Evolutionary conservation across 23 tunicate species (phyloP).

Genomic region (Corella eumyota): DNA sequence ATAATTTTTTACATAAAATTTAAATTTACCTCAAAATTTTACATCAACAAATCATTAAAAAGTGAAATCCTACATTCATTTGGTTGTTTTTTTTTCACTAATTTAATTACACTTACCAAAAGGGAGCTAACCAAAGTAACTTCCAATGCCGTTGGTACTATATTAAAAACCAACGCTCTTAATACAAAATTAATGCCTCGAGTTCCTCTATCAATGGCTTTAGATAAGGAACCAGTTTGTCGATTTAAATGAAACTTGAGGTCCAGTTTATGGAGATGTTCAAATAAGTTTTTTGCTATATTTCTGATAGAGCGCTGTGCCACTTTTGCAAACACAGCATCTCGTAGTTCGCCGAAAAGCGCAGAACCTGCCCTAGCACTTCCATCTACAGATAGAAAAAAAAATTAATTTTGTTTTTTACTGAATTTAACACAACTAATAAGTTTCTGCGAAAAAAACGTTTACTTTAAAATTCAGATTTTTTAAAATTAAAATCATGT

Average conservation of each 20-base stretch:
- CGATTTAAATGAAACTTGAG: conserved; percentile 71
- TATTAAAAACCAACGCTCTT: conserved; percentile 86
- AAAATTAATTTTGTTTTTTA: neutral
- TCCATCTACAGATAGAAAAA: conserved; percentile 27
- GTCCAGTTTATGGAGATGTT: conserved; percentile 74
- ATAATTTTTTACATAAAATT: neutral
- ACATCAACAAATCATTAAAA: neutral
- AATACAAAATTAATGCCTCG: conserved; percentile 76
- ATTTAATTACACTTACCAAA: conserved; percentile 20
- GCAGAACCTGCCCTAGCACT: conserved; percentile 50
- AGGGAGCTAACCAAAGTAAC: conserved; percentile 71
- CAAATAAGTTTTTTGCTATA: conserved; percentile 63
- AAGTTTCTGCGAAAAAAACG: neutral
- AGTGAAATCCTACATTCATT: neutral
- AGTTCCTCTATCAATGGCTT: conserved; percentile 89
- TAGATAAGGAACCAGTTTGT: conserved; percentile 64
- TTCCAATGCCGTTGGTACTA: conserved; percentile 75
- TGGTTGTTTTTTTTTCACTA: neutral
- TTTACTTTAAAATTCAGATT: neutral
- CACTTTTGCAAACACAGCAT: conserved; percentile 88
- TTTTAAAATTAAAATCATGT: neutral
- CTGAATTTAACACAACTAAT: neutral
- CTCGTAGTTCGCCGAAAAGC: conserved; percentile 66
- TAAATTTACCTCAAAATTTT: neutral
- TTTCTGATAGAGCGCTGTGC: conserved; percentile 83